Percentiles rank a stretch among this genome's conserved stretches.
These are phyloP conservation scores for Calyptomena viridis DNA, from an alignment of 2,113 vertebrate species.

Conservation along the genomic window DNA sequence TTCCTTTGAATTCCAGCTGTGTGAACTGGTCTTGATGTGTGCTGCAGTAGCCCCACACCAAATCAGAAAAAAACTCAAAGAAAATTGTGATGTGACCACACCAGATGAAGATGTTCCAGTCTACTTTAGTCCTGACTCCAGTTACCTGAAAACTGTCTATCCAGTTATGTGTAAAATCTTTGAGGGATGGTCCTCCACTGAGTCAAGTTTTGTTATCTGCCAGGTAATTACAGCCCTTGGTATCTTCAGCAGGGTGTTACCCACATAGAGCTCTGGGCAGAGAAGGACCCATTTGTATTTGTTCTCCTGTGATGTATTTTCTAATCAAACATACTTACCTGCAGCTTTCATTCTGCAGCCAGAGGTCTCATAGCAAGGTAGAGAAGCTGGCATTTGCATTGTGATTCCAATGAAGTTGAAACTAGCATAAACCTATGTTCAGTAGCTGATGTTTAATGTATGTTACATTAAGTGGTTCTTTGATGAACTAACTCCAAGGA, in stretches of 20 bases:
- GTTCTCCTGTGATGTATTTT: background rate
- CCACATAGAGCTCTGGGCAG: background rate
- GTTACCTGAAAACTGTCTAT: background rate
- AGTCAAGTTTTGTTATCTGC: background rate
- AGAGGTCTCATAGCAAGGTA: background rate
- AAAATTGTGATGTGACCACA: background rate
- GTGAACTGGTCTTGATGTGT: background rate
- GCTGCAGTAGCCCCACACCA: background rate
- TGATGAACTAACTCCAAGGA: background rate
- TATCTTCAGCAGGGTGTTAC: background rate
- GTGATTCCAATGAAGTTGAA: conserved; percentile 6
- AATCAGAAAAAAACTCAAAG: background rate
- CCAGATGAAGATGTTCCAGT: background rate
- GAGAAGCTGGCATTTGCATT: background rate
- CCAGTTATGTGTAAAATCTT: background rate
- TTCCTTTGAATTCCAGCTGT: background rate
- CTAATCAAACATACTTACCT: background rate
- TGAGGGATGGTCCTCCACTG: background rate
- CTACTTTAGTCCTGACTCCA: background rate
- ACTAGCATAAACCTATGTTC: background rate
- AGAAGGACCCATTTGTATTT: background rate
- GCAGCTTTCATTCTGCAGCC: background rate
- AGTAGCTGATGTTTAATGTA: background rate
- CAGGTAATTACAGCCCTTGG: background rate
- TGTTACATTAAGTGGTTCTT: background rate